Evolutionary conservation across 1,140 invertebrate genomes (phyloP).

Genomic region (Ips typographus): DNA sequence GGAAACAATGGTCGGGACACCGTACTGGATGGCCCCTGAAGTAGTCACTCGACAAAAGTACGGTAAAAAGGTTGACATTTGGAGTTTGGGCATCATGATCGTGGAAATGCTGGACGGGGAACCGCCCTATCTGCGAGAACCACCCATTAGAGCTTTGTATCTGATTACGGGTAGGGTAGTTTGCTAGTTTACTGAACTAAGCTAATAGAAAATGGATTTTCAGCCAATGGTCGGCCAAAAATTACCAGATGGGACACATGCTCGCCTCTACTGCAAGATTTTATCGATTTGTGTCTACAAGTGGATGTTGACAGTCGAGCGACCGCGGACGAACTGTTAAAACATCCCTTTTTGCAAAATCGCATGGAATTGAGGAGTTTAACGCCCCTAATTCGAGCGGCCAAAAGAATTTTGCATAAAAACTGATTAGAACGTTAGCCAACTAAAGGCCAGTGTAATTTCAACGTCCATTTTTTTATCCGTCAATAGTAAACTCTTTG

Average conservation of each 20-base stretch:
- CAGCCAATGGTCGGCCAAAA: slow-evolving; percentile 87
- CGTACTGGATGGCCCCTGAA: slow-evolving; percentile 89
- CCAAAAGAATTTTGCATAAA: slow-evolving; percentile 76
- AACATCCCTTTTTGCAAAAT: slow-evolving; percentile 85
- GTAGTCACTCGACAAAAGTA: slow-evolving; percentile 85
- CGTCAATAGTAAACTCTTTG: too few relatives aligned
- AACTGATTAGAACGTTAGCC: slow-evolving; percentile 14
- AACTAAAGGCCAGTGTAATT: too few relatives aligned
- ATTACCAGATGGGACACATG: slow-evolving; percentile 83
- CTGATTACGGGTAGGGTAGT: slow-evolving; percentile 70
- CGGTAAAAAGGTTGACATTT: slow-evolving; percentile 93
- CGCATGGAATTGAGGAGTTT: slow-evolving; percentile 82
- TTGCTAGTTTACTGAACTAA: background rate
- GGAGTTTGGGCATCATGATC: slow-evolving; percentile 96
- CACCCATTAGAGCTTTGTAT: slow-evolving; percentile 91
- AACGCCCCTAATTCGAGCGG: slow-evolving; percentile 88
- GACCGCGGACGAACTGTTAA: slow-evolving; percentile 80
- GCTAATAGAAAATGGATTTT: background rate
- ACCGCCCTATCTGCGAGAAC: slow-evolving; percentile 94
- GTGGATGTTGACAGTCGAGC: slow-evolving; percentile 89
- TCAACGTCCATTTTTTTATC: too few relatives aligned
- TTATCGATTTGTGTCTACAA: slow-evolving; percentile 88
- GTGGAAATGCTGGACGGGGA: slow-evolving; percentile 99
- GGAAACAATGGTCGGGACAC: slow-evolving; percentile 94
- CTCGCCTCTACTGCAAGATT: slow-evolving; percentile 75